Evolutionary conservation across 1,140 invertebrate species (phyloP), one percentile per base, ranked within the genome.

Genomic region (Drosophila equinoxialis): DNA sequence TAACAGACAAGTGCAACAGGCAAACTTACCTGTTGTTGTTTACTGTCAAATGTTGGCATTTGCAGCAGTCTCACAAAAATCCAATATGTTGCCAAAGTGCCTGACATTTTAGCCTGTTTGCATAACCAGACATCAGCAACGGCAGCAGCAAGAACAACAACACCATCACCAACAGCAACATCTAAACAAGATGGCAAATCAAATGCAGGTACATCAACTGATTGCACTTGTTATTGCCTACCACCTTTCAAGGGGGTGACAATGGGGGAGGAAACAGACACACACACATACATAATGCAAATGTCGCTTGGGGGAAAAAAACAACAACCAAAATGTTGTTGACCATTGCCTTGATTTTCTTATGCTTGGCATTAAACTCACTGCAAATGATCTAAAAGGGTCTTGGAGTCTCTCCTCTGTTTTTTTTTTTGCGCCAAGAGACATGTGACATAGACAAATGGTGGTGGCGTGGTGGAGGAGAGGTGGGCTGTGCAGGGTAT

Each of bases 1-100:
- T 23, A 51, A 39, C 37, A 39, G 37, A 17, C 79, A 87, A 87
- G 83, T 87, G 84, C 83, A 87, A 68, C 79, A 77, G 45, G 45
- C 45, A 48, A 48, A 48, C 45, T 55, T 86, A 20, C 69, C 48
- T 74, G 66, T 68, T 37, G 57, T 82, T 78, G 64, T 76, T 69
- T 69, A 51, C 80, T 89, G 83, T 89, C 83, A 87, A 80, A 80
- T 63, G 84, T 74, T 87, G 84, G 89, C 83, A 87, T 87, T 87
- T 87, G 84, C 84, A 87, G 77, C 77, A 77, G 76, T 79, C 55
- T 77, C 83, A 39, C 84, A 89, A 83, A 14, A 58, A 35, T 87
- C 76, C 79, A 76, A 73, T 84, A 79, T 86, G 83, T 87, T 86
- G 79, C 76, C 83, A 78, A 86, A 77, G 81, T 81, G 83, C 74